Evolutionary conservation across 2,113 vertebrate species (phyloP), one percentile per base, ranked within the genome.

Genomic region (Eclectus roratus): DNA sequence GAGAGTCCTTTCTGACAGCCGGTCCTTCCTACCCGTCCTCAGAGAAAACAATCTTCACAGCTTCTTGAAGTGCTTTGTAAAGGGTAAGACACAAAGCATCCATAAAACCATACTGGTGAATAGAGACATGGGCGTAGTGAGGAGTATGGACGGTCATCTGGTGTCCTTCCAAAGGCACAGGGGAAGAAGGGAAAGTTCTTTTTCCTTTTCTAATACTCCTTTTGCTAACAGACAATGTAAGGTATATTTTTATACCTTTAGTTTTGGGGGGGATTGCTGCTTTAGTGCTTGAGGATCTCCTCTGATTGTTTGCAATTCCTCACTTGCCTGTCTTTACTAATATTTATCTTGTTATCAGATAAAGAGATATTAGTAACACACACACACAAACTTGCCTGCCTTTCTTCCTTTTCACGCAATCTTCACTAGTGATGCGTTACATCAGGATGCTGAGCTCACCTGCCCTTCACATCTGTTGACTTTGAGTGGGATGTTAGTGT

Each of bases 1-100:
- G 70, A 87, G 79, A 95, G 86, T 97, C 95, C 91, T 92, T 93
- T 96, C 89, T 90, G 91, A 89, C 94, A 94, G 96, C 88, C 3
- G 24, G 85, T 96, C 88, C 91, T 97, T 96, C 96, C 95, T 88
- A 89, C 94, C 94, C 84, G 5, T 87, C 88, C 79, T 87, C 44
- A 72, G 80, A 93, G 91, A 94, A 91, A 95, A 77, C 83, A 94
- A 16, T 70, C 71, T 85, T 73, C 78, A 33, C 69, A 76, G 47
- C 72, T 92, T 73, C 87, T 91, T 89, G 61, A 89, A 80, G 80
- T 94, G 43, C 91, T 95, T 93, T 91, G 81, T 61, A 93, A 77
- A 80, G 68, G 16, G 16, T 66, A 64, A 87, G 78, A 35, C 63
- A 89, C 69, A 89, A 85, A 83, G 77, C 47, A 25, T 52, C 88